Evolutionary conservation across 2,797 vertebrate species (phyloP), one percentile per base, ranked within the genome.

Genomic region (Fistularia tabacaria): DNA sequence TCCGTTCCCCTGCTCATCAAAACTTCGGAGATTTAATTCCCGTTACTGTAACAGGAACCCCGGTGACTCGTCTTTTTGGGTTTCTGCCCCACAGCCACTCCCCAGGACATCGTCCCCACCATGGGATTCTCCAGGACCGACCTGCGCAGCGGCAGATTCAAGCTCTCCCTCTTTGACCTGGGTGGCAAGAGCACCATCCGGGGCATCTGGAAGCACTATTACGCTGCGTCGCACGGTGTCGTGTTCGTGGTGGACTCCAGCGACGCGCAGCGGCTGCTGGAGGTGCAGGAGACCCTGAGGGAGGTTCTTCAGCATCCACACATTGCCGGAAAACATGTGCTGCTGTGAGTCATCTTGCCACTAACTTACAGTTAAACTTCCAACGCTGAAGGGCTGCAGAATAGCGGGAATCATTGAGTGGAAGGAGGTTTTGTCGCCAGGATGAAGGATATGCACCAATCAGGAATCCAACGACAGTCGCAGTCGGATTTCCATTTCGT

Each of bases 211-310:
- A 92, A 90, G 55, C 92, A 91, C 81, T 93, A 93, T 86, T 94
- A 93, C 47, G 80, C 88, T 0, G 88, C 91, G 63, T 91, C 94
- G 0, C 88, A 94, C 0, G 93, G 93, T 0, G 82, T 95, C 47
- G 88, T 96, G 65, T 96, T 95, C 6, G 91, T 95, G 49, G 89
- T 95, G 64, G 93, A 95, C 81, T 93, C 94, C 52, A 92, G 90
- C 0, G 92, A 96, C 0, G 59, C 87, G 10, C 84, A 80, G 70
- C 82, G 90, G 14, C 90, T 95, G 66, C 86, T 89, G 39, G 92
- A 96, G 86, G 92, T 85, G 0, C 86, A 88, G 50, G 90, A 86
- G 62, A 88, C 87, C 15, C 91, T 96, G 80, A 82, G 89, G 0
- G 88, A 85, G 77, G 87, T 96, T 52, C 87, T 96, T n/a, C 85